Evolutionary conservation across 1,140 invertebrate species (phyloP).

Genomic region (Galleria mellonella): DNA sequence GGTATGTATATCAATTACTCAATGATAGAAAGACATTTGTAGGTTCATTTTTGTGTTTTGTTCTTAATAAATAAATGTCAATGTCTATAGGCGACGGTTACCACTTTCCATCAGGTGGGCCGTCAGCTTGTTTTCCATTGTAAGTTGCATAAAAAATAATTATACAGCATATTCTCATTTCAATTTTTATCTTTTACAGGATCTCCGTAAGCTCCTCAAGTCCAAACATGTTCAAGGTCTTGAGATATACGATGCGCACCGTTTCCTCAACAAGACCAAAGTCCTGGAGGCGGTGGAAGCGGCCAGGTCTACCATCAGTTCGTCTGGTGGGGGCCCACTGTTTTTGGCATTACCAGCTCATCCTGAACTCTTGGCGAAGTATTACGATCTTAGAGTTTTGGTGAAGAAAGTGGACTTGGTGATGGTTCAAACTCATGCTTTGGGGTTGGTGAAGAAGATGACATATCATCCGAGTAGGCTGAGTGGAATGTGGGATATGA

Average conservation of each 20-base stretch:
- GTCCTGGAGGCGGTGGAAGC: constrained; percentile 76
- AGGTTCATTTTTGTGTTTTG: too few species aligned
- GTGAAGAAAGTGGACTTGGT: constrained; percentile 76
- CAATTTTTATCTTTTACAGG: constrained; percentile 54
- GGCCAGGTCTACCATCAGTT: constrained; percentile 72
- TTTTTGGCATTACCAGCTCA: constrained; percentile 77
- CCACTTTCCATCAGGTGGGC: too few species aligned
- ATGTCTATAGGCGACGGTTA: too few species aligned
- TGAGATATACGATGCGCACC: constrained; percentile 77
- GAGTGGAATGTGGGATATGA: constrained; percentile 85
- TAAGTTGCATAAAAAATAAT: too few species aligned
- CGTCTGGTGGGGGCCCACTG: constrained; percentile 75
- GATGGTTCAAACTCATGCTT: constrained; percentile 81
- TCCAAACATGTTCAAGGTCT: constrained; percentile 78
- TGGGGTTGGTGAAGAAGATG: constrained; percentile 78
- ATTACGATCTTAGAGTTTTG: constrained; percentile 80
- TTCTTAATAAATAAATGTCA: too few species aligned
- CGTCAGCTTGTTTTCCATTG: too few species aligned
- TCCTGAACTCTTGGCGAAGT: constrained; percentile 80
- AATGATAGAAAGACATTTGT: too few species aligned
- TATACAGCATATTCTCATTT: too few species aligned
- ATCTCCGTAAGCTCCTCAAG: constrained; percentile 66
- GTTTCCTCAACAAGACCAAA: constrained; percentile 73
- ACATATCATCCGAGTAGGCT: constrained; percentile 85
- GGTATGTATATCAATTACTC: too few species aligned